Evolutionary conservation across 2,113 vertebrate genomes (phyloP).

Genomic region (Lanius ludovicianus): DNA sequence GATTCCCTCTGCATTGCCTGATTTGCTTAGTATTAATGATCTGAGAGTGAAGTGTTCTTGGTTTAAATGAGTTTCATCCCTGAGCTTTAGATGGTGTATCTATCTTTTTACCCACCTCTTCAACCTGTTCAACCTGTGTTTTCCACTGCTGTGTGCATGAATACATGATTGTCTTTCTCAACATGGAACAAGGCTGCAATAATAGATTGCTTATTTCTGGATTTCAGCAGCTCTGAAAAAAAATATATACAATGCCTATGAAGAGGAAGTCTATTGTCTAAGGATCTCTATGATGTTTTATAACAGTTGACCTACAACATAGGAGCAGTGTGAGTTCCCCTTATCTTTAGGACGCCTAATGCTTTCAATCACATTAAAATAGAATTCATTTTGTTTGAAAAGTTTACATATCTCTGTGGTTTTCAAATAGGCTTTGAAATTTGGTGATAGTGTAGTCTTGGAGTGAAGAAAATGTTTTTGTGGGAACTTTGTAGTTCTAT

Average conservation of each 20-base stretch:
- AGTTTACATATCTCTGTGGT: background rate
- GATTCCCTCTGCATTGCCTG: conserved; percentile 6
- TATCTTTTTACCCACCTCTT: background rate
- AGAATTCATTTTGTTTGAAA: background rate
- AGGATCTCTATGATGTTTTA: background rate
- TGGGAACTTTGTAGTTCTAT: background rate
- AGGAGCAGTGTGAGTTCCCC: background rate
- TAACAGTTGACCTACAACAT: background rate
- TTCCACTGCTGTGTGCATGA: background rate
- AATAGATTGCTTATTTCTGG: background rate
- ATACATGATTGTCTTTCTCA: background rate
- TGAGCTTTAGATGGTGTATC: background rate
- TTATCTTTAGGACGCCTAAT: background rate
- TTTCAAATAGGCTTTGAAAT: background rate
- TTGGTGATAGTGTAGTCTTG: background rate
- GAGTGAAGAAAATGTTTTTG: background rate
- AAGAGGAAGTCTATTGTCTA: background rate
- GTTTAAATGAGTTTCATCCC: background rate
- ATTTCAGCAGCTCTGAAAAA: background rate
- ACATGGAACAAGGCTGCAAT: background rate
- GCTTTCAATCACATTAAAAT: background rate
- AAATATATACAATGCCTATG: background rate
- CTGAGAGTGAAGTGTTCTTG: background rate
- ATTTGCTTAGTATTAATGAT: conserved; percentile 27
- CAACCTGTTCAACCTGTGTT: background rate